Percentiles rank a stretch among this genome's conserved stretches.
These are phyloP conservation scores for Ardeotis arabs DNA, from an alignment of 2,113 vertebrate genomes.

Conservation along the genomic window DNA sequence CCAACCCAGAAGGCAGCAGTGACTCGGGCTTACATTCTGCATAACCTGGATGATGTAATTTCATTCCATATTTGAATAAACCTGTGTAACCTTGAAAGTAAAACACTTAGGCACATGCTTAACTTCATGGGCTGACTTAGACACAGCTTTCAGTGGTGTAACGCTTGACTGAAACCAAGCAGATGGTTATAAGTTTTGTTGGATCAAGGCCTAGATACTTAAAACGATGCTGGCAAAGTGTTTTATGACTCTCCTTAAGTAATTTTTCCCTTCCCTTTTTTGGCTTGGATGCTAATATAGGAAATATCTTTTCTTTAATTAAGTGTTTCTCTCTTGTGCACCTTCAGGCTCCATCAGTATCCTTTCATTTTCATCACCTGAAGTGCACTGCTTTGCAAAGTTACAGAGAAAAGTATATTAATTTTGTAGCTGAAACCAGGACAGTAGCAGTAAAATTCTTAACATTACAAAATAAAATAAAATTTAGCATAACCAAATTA, in stretches of 20 bases:
- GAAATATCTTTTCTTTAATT: neutral
- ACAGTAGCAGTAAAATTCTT: neutral
- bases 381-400: neutral
- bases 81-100: neutral
- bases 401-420: neutral
- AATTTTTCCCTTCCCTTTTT: neutral
- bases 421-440: neutral
- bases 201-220: neutral
- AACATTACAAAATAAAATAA: neutral
- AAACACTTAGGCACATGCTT: neutral
- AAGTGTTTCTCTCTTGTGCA: neutral
- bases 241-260: neutral
- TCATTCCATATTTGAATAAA: neutral
- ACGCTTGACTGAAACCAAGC: neutral
- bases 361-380: neutral
- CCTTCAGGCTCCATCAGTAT: neutral
- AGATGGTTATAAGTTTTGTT: neutral
- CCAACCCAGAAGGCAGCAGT: neutral
- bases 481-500: neutral
- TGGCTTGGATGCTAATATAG: neutral
- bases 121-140: neutral
- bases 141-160: neutral
- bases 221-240: neutral
- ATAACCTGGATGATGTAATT: neutral
- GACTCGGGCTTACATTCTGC: neutral